These are phyloP conservation scores for Gobius niger DNA, from an alignment of 2,113 vertebrate species.

Conservation along the genomic window DNA sequence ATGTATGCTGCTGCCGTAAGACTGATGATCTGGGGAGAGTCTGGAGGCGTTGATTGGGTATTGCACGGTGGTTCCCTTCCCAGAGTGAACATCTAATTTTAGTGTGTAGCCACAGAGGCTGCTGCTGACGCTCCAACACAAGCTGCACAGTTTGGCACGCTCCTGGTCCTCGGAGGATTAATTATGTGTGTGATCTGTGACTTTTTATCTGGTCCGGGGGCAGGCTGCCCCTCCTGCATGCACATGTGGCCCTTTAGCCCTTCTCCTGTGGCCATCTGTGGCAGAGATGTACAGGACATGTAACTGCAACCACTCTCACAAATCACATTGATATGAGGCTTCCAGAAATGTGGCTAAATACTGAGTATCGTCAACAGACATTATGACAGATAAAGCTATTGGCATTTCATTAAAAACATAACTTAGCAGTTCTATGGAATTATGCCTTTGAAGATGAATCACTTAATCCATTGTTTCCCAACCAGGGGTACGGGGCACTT, in stretches of 20 bases:
- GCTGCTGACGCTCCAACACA: conserved; percentile 12
- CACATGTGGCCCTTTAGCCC: conserved; percentile 8
- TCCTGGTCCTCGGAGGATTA: conserved; percentile 5
- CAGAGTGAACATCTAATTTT: conserved; percentile 30
- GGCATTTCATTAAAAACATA: too few relatives aligned
- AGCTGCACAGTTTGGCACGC: conserved; percentile 3
- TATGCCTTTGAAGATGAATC: too few relatives aligned
- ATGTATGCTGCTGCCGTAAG: conserved; percentile 41
- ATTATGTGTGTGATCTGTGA: conserved; percentile 12
- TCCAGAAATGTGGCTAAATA: background rate
- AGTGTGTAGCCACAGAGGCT: conserved; percentile 11
- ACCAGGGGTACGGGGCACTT: too few relatives aligned
- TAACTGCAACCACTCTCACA: background rate
- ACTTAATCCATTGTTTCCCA: too few relatives aligned
- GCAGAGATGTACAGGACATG: background rate
- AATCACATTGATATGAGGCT: background rate
- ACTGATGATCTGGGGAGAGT: conserved; percentile 33
- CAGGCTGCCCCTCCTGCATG: background rate
- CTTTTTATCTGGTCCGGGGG: conserved; percentile 1
- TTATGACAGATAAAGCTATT: background rate
- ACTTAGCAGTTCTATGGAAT: background rate
- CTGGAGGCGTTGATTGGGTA: conserved; percentile 35
- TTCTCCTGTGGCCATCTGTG: conserved; percentile 11
- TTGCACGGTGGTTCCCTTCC: conserved; percentile 45
- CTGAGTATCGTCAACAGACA: background rate